A percentile compares a stretch with the other conserved stretches of the same genome.
phyloP scores from a whole-genome alignment of 2,797 vertebrate genomes.

The Gambelia wislizenii region DNA sequence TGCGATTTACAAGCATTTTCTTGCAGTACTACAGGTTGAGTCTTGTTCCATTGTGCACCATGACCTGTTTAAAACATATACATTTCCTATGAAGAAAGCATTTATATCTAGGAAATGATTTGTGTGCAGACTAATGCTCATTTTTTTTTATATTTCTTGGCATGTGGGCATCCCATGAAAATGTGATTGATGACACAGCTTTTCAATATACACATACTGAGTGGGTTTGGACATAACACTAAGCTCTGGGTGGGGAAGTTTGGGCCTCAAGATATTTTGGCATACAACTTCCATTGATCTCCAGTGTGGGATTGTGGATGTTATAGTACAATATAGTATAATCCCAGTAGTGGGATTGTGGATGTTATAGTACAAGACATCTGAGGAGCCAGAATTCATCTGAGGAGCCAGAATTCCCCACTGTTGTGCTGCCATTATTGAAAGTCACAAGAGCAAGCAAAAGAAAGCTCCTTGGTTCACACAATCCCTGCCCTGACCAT shows the following conservation, averaged over 20 bases:
- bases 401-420: no score
- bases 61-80: background rate
- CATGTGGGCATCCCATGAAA: background rate
- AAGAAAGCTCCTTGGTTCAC: background rate
- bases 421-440: no score
- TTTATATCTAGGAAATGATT: background rate
- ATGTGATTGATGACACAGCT: background rate
- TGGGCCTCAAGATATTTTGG: background rate
- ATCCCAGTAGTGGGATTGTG: no score
- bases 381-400: no score
- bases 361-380: no score
- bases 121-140: background rate
- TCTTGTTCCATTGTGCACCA: background rate
- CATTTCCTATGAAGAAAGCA: conserved; percentile 3
- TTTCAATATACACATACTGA: background rate
- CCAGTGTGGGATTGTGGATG: no score
- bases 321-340: no score
- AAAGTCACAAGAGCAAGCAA: background rate
- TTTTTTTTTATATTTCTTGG: background rate
- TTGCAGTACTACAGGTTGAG: background rate
- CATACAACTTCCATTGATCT: background rate
- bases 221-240: background rate
- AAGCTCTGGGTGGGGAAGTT: background rate
- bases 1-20: background rate
- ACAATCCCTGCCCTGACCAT: no score